Conservation (phyloP, 2,113 vertebrate genomes). For the Chloebia gouldiae region DNA sequence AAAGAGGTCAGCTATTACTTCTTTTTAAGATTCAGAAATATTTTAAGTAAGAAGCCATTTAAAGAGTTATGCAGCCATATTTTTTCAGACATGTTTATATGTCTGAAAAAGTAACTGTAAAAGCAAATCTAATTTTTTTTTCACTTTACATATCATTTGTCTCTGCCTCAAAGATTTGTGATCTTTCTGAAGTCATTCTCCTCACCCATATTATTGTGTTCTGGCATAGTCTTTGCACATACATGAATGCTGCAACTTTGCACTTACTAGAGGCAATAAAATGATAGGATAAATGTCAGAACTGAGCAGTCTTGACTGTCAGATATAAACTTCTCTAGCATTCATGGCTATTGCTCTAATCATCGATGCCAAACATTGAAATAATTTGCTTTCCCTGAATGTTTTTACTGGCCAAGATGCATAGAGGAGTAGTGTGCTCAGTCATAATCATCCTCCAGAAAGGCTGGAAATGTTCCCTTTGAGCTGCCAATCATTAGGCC, state of each 20-base stretch:
- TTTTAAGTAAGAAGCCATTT: background rate
- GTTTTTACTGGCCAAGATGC: constrained; percentile 73
- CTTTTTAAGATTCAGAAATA: constrained; percentile 18
- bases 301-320: constrained; percentile 57
- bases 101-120: constrained; percentile 6
- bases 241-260: constrained; percentile 13
- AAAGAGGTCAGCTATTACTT: constrained; percentile 26
- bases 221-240: constrained; percentile 16
- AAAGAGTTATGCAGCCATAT: constrained; percentile 2
- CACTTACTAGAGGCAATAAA: constrained; percentile 51
- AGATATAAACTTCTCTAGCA: constrained; percentile 57
- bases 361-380: constrained; percentile 70
- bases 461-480: constrained; percentile 77
- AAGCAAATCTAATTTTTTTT: constrained; percentile 23
- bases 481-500: constrained; percentile 76
- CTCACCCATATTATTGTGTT: constrained; percentile 34
- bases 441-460: constrained; percentile 74
- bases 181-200: constrained; percentile 39
- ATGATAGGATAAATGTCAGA: constrained; percentile 66
- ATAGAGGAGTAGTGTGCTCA: constrained; percentile 55
- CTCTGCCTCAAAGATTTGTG: constrained; percentile 52
- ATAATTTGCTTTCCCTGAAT: constrained; percentile 75
- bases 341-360: constrained; percentile 70
- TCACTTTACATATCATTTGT: constrained; percentile 1
- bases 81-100: constrained; percentile 7